Evolutionary conservation across 2,888 invertebrate species (phyloP).

Genomic region (Apodemia duryi): DNA sequence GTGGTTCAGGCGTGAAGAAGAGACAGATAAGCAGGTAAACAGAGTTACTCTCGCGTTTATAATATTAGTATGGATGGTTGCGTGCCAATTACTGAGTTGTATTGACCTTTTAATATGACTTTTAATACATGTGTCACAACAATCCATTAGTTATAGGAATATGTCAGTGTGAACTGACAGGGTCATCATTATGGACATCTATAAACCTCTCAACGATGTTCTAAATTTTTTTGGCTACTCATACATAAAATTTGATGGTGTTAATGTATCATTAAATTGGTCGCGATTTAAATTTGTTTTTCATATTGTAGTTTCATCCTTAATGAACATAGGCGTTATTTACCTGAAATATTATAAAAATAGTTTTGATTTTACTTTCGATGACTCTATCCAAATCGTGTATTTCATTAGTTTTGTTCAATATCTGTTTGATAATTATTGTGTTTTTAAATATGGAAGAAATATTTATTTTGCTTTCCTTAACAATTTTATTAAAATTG

Average conservation of each 20-base stretch:
- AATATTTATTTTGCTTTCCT: slow-evolving; percentile 19
- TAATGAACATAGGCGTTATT: slow-evolving; percentile 5
- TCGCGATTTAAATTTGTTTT: neutral
- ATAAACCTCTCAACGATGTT: neutral
- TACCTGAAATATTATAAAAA: slow-evolving; percentile 16
- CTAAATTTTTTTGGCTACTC: neutral
- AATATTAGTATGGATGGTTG: neutral
- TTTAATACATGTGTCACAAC: neutral
- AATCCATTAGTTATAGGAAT: neutral
- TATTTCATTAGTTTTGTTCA: slow-evolving; percentile 15
- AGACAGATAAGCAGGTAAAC: too few relatives aligned
- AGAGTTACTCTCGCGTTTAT: too few relatives aligned
- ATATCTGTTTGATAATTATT: slow-evolving; percentile 18
- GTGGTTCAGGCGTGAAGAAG: too few relatives aligned
- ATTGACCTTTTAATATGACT: too few relatives aligned
- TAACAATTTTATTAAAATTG: slow-evolving; percentile 18
- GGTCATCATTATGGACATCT: neutral
- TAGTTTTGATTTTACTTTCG: slow-evolving; percentile 10
- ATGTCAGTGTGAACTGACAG: neutral
- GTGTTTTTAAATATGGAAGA: slow-evolving; percentile 17
- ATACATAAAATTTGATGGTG: neutral
- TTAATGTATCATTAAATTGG: neutral
- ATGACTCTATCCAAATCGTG: slow-evolving; percentile 13
- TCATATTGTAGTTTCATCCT: slow-evolving; percentile 2
- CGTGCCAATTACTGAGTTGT: neutral